Evolutionary conservation across 2,113 vertebrate genomes (phyloP).

Genomic region (Glareola pratincola): DNA sequence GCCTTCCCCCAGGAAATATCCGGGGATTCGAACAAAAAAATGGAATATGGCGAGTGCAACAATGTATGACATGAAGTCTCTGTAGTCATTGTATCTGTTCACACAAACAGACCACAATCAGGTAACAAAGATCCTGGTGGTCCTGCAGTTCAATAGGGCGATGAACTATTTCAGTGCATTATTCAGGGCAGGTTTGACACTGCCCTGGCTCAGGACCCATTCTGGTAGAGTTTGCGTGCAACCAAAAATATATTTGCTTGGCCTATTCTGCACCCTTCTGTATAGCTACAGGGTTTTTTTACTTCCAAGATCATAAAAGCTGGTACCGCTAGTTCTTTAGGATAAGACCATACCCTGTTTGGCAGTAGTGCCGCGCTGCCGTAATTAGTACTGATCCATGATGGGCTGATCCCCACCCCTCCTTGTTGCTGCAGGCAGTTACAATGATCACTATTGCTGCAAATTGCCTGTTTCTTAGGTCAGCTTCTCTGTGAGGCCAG

Average conservation of each 20-base stretch:
- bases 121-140: not conserved
- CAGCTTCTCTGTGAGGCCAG: not conserved
- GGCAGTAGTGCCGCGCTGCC: not conserved
- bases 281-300: not conserved
- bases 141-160: not conserved
- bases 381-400: not conserved
- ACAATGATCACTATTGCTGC: not conserved
- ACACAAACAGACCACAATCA: not conserved
- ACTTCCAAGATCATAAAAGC: not conserved
- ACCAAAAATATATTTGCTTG: not conserved
- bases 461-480: not conserved
- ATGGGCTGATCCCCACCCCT: not conserved
- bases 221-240: not conserved
- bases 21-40: not conserved
- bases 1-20: not conserved
- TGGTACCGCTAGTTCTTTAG: not conserved
- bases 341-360: not conserved
- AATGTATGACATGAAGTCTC: not conserved
- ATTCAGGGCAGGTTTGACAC: not conserved
- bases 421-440: not conserved
- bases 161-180: not conserved
- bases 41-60: not conserved
- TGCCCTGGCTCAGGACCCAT: fast-evolving
- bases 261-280: not conserved
- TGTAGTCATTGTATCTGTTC: not conserved